Base-by-base conservation (phyloP, 1,140 invertebrate genomes). In the Listronotus oregonensis region DNA sequence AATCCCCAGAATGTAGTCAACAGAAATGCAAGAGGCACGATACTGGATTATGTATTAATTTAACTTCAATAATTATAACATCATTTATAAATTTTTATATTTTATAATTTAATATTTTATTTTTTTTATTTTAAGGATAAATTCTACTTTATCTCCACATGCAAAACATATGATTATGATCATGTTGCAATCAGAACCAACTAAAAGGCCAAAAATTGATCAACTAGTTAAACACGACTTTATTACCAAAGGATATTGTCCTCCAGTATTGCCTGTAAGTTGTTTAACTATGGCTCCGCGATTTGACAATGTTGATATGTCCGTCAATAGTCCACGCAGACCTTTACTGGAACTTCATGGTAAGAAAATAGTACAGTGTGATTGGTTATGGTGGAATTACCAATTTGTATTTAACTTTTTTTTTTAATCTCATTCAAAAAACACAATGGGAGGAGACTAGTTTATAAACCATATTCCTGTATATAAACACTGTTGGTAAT, bases 231-330 rank as follows among this genome's bases (percentile, higher is more conserved):
- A 87, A 57, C 89, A 94, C 80, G 88, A 86, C 66, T 88, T 85
- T 80, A 82, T 85, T 71, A 86, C 76, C 0, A 81, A 80, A 15
- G 92, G 92, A 59, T 95, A 89, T 74, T 83, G 95, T 76, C 96
- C 96, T 0, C 80, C 83, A 27, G 85, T 89, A 59, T 82, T 98
- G 62, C 96, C 96, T 9, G 82, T 87, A 0, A 96, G 95, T 55
- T 96, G 94, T 78, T 82, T 98, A 54, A 95, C 94, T 6, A 96
- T 93, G 82, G 92, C 93, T 6, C 96, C 96, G 3, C 84, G 95
- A 60, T 88, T 93, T 34, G 91, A 93, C 73, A 85, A 86, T 60
- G 73, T 80, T 27, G 84, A 85, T 14, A 64, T 77, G 12, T 17
- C 63, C 0, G 34, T 77, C 0, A 40, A 12, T 31, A 73, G 83